Base-by-base conservation (phyloP, 2,888 invertebrate genomes). In the Epirrhoe tristata region DNA sequence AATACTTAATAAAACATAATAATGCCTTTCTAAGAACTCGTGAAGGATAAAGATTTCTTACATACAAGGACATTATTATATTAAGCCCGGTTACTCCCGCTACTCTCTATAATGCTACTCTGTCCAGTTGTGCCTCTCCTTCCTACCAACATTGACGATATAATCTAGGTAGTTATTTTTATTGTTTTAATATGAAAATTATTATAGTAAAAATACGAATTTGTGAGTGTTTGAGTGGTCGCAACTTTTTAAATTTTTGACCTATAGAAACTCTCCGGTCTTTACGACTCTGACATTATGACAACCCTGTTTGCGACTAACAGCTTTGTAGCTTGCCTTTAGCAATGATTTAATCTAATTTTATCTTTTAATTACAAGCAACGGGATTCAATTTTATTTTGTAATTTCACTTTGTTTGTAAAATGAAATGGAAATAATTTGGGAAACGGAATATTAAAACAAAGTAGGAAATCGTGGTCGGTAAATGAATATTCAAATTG, bases 281-380 rank as follows among this genome's bases (percentile, higher is more conserved):
- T 51, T 57, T 34, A 48, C 48, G 17, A 32, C 17, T 57, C 58
- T 67, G 50, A 59, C 50, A 63, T 67, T 59, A 52, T 36, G 50
- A 43, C 63, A 63, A 58, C 55, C 68, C 65, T 54, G 75, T 71
- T 74, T 62, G 67, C 77, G 76, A 79, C 76, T 77, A 77, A 78
- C 80, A 81, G 81, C 78, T 81, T 81, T 74, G 74, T 72, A 74
- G 76, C 76, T 71, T 68, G 74, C 72, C 64, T 71, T 71, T 72
- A 69, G 74, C 76, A 76, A 81, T 69, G 58, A 72, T 74, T 76
- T 76, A 70, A 79, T 78, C 71, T 67, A 73, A 75, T 75, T 77
- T 77, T 73, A 72, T 71, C 67, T 74, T 71, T 75, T 74, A 73
- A 74, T 73, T 72, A 65, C 69, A 64, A 67, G 62, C 66, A 54